These are phyloP conservation scores for Labrus mixtus DNA, from an alignment of 2,113 vertebrate species.

Conservation along the genomic window DNA sequence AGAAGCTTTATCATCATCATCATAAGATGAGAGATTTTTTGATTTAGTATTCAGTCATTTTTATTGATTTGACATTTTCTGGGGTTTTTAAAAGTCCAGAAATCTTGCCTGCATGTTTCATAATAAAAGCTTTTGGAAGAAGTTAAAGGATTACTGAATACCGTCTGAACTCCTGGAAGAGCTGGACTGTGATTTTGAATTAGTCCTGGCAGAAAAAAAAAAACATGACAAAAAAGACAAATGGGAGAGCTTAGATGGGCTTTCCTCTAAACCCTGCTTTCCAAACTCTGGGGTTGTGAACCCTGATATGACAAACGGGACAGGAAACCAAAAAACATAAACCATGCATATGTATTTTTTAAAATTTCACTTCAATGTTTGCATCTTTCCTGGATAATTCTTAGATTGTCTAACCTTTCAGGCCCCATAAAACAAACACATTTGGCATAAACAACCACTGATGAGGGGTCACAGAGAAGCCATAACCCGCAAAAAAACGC, in stretches of 20 bases:
- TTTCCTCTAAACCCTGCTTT: not conserved
- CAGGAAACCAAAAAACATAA: no score
- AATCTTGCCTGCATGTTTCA: not conserved
- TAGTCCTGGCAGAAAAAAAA: not conserved
- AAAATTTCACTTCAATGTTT: not conserved
- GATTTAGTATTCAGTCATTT: not conserved
- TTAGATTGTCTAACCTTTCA: not conserved
- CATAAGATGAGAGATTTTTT: not conserved
- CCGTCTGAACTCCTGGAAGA: not conserved
- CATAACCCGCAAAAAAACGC: no score
- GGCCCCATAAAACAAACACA: not conserved
- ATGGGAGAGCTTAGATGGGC: not conserved
- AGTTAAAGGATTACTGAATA: not conserved
- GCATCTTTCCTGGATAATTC: not conserved
- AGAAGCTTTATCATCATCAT: no score
- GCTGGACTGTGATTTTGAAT: not conserved
- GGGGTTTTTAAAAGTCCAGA: not conserved
- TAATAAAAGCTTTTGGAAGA: not conserved
- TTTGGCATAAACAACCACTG: not conserved
- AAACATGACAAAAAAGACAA: not conserved
- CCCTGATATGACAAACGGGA: not conserved
- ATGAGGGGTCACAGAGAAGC: no score
- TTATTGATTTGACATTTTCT: not conserved
- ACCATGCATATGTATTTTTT: not conserved
- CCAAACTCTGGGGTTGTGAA: not conserved